Conservation (phyloP, 2,888 invertebrate genomes). For the Amphipoea oculea region DNA sequence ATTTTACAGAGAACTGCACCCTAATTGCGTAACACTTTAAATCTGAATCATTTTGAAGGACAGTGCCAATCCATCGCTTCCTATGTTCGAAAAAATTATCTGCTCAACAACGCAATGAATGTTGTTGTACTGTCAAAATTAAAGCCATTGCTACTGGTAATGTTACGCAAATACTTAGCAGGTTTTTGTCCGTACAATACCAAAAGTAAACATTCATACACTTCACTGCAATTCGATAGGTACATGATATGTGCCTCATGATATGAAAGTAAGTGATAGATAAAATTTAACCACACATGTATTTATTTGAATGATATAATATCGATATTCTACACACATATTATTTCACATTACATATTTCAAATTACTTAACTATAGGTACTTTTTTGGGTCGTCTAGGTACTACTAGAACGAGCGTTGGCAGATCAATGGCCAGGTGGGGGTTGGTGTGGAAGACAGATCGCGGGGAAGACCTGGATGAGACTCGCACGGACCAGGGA, state of each 20-base stretch:
- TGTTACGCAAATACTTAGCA: neutral
- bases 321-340: slow-evolving; percentile 28
- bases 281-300: neutral
- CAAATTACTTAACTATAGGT: neutral
- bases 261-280: neutral
- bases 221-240: neutral
- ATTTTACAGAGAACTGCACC: slow-evolving; percentile 6
- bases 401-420: neutral
- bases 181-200: neutral
- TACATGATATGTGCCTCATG: neutral
- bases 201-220: neutral
- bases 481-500: neutral
- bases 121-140: neutral
- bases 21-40: neutral
- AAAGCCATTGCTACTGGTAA: neutral
- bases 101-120: neutral
- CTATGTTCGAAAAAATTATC: too few species aligned
- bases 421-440: neutral
- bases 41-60: neutral
- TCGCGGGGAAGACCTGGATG: neutral
- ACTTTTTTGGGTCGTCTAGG: neutral
- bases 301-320: slow-evolving; percentile 8
- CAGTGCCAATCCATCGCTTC: neutral
- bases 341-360: neutral
- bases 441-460: neutral